These are phyloP conservation scores for Apoda limacodes DNA, from an alignment of 2,888 invertebrate species.

Conservation along the genomic window DNA sequence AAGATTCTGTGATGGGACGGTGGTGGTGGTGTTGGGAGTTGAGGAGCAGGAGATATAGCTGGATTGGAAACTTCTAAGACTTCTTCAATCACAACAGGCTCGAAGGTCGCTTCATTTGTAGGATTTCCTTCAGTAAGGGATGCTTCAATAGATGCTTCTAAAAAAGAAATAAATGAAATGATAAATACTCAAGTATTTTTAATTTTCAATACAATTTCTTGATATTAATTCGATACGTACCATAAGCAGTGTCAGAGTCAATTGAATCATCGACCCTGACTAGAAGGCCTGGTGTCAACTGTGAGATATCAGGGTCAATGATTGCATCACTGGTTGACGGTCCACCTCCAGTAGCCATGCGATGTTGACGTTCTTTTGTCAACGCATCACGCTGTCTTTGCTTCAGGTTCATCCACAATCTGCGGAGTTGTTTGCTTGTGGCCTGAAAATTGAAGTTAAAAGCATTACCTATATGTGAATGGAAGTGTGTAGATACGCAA, in stretches of 20 bases:
- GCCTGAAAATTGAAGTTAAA: constrained; percentile 8
- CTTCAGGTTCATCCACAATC: background rate
- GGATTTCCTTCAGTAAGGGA: too few species aligned
- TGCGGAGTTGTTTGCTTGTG: background rate
- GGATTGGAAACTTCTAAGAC: background rate
- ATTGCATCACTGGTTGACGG: background rate
- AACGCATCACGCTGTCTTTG: background rate
- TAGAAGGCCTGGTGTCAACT: background rate
- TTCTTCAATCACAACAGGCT: too few species aligned
- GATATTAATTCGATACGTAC: too few species aligned
- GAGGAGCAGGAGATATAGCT: background rate
- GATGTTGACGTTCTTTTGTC: background rate
- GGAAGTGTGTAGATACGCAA: too few species aligned
- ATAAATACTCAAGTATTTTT: too few species aligned
- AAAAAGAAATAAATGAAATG: too few species aligned
- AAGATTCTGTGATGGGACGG: background rate
- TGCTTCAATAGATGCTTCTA: too few species aligned
- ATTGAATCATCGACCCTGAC: background rate
- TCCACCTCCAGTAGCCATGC: background rate
- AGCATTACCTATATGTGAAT: too few species aligned
- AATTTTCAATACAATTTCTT: too few species aligned
- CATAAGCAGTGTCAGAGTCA: background rate
- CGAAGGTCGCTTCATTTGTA: too few species aligned
- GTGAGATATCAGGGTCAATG: background rate
- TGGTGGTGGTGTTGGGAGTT: background rate